Evolutionary conservation across 2,888 invertebrate species (phyloP), one percentile per base, ranked within the genome.

Genomic region (Drosophila ezoana): DNA sequence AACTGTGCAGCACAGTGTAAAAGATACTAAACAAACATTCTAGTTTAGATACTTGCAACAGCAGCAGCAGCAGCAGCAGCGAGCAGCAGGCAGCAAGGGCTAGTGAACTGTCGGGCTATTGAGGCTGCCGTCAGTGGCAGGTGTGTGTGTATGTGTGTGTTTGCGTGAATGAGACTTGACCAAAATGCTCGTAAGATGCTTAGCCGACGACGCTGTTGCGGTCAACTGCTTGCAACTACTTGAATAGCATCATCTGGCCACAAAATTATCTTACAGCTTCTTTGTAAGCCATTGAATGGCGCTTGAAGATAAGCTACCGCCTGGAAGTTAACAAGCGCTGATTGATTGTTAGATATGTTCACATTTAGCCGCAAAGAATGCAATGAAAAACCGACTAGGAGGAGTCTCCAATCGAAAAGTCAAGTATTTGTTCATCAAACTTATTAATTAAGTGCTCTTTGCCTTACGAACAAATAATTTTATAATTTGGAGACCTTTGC

Each of bases 21-120:
- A 68, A 71, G 72, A 75, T 76, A 69, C 74, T 76, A 79, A 76
- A 69, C 75, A 79, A 87, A 76, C 77, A 85, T 74, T 81, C 70
- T 70, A 81, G 69, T 79, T 74, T 70, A 81, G 79, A 72, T 77
- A 81, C 79, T 78, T 64, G 76, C 72, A 76, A 64, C 70, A 66
- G 59, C 54, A 61, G 23, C 14, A 8, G 59, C 54, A 61, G 23
- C 14, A 8, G 33, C 20, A 23, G 23, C 43, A 13, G 41, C 23
- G 0, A 8, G 23, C 18, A 40, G 16, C 16, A 28, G 16, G 40
- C 40, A 43, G 41, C 18, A 28, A 43, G 48, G 56, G 72, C 77
- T 75, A 76, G 72, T 63, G 66, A 61, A 79, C 76, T 76, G 76
- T 43, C 62, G 33, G 37, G 73, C 78, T 43, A 57, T 72, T 73